Evolutionary conservation across 2,888 invertebrate genomes (phyloP), one percentile per base, ranked within the genome.

Genomic region (Epicampocera succincta): DNA sequence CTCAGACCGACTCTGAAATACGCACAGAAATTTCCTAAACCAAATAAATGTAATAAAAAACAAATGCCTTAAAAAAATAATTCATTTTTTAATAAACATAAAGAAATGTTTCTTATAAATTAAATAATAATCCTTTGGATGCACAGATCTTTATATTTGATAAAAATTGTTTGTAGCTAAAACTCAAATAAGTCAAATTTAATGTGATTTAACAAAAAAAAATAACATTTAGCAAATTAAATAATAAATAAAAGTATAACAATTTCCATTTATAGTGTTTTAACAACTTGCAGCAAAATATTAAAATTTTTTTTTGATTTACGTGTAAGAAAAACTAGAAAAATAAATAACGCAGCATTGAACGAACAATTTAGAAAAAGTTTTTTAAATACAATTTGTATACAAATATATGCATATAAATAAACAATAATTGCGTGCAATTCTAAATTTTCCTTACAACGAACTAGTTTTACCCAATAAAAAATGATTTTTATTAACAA

Each of bases 81-180:
- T 15, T 46, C n/a, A 15, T 9, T 15, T 44, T 15, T 15, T 44
- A 44, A 15, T n/a, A 15, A 46, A 8, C 5, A 46, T 44, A 8
- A 38, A 44, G 25, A 54, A 44, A 40, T 8, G n/a, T 50, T 56
- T 29, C 29, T 42, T 42, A 42, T 29, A 54, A 44, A 48, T 25
- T 13, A 65, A 33, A 19, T 13, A 38, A 58, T 58, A 52, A 66
- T 58, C 46, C 69, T 56, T 69, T 69, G 69, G 58, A 58, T 61
- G 42, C 15, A 33, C 8, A 44, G 12, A 25, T 44, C 21, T 68
- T 25, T 12, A 17, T 44, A 17, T 66, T 40, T 56, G 29, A 42
- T n/a, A n/a, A 65, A 25, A 42, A 15, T 21, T 40, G 54, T 42
- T 42, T 3, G 19, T 9, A 42, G 25, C 52, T 6, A 12, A 46